Conservation (phyloP, 1,140 invertebrate species). For the Bathynomus jamesi region DNA sequence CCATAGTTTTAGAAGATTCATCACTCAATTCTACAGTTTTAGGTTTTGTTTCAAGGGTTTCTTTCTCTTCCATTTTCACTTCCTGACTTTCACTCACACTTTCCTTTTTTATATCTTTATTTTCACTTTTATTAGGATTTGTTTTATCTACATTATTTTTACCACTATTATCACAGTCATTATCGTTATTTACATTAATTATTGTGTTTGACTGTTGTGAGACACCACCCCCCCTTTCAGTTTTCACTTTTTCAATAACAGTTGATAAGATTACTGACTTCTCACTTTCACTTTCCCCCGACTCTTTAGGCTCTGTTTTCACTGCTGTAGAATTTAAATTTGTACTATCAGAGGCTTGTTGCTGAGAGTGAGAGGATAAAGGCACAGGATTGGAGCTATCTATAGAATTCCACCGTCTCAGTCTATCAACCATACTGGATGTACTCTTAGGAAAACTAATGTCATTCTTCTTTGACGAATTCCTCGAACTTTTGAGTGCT, state of each 20-base stretch:
- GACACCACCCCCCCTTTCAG: constrained; percentile 23
- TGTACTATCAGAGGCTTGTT: constrained; percentile 31
- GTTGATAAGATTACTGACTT: constrained; percentile 19
- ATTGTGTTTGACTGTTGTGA: constrained; percentile 21
- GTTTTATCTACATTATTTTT: constrained; percentile 7
- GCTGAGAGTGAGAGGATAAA: constrained; percentile 27
- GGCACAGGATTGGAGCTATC: constrained; percentile 35
- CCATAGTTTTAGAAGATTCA: too few relatives aligned
- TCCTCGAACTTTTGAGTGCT: constrained; percentile 34
- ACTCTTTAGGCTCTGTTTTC: constrained; percentile 11
- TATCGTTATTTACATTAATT: constrained; percentile 25
- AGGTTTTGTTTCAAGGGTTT: too few relatives aligned
- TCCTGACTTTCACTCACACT: neutral
- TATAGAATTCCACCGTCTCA: constrained; percentile 31
- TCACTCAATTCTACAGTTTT: too few relatives aligned
- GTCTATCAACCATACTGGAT: constrained; percentile 15
- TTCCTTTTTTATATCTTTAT: neutral
- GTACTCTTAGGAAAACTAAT: constrained; percentile 17
- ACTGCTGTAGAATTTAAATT: constrained; percentile 24
- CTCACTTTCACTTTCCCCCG: constrained; percentile 26
- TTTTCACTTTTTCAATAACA: constrained; percentile 31
- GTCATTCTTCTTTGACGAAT: constrained; percentile 29
- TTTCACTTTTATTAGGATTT: neutral
- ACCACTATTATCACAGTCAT: constrained; percentile 38
- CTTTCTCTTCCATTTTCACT: neutral